phyloP scores from a whole-genome alignment of 2,888 invertebrate species.

The Euplagia quadripunctaria region DNA sequence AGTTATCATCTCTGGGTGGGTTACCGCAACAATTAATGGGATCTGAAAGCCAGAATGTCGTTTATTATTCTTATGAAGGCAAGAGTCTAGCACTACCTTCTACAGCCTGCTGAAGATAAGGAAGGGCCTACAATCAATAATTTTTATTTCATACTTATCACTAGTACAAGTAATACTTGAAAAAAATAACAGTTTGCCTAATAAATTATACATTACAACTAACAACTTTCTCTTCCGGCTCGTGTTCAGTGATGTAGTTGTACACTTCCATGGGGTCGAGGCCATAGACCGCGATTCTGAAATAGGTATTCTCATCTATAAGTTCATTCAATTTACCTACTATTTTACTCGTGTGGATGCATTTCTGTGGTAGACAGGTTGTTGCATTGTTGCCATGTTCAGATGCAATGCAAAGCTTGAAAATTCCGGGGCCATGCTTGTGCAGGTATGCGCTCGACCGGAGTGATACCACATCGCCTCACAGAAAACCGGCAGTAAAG shows the following conservation, averaged over 20 bases:
- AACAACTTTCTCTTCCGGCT: slow-evolving; percentile 57
- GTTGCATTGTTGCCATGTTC: too few relatives aligned
- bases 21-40: not conserved
- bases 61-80: not conserved
- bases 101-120: not conserved
- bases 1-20: too few relatives aligned
- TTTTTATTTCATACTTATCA: too few relatives aligned
- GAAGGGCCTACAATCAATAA: not conserved
- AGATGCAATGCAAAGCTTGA: too few relatives aligned
- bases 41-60: not conserved
- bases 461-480: too few relatives aligned
- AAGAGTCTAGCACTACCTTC: not conserved
- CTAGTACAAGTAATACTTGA: not conserved
- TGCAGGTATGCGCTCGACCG: too few relatives aligned
- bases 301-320: slow-evolving; percentile 15
- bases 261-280: slow-evolving; percentile 63
- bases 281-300: slow-evolving; percentile 70
- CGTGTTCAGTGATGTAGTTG: slow-evolving; percentile 60
- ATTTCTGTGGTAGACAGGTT: too few relatives aligned
- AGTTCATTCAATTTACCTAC: not conserved
- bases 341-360: too few relatives aligned
- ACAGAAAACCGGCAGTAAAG: too few relatives aligned
- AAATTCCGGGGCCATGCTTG: too few relatives aligned
- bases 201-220: slow-evolving; percentile 32
- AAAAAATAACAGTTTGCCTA: too few relatives aligned